Evolutionary conservation across 2,888 invertebrate species (phyloP), one percentile per base, ranked within the genome.

Genomic region (Philaethria dido): DNA sequence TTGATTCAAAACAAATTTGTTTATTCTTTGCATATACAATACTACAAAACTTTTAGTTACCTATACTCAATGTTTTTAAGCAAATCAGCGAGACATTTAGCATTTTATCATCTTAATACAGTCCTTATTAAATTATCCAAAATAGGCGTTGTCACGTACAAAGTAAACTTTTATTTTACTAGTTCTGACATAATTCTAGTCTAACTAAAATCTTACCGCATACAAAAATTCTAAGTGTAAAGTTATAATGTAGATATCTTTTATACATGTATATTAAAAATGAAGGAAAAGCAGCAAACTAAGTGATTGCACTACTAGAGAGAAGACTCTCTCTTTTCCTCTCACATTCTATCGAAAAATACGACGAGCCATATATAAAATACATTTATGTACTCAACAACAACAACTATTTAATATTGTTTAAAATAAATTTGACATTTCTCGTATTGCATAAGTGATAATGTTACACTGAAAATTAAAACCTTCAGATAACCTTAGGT

Each of bases 1-100:
- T 59, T 47, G 18, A 57, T 18, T 64, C 57, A 59, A 57, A 29
- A 36, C 64, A n/a, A 57, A 57, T 20, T 25, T 57, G 42, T 22
- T 42, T 42, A 42, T 16, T 22, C 3, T 42, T 42, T 57, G n/a
- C n/a, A 14, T 39, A 47, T 22, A 22, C 2, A 9, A 22, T 42
- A 5, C 6, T 55, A 14, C 4, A 42, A 3, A 4, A n/a, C 1
- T 9, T 22, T 22, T 22, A 57, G 14, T 39, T n/a, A 22, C 14
- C 13, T 14, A 20, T 9, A 8, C 4, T 11, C 9, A n/a, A 39
- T 55, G 14, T 22, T 13, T 8, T 50, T n/a, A 25, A 8, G 18
- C 45, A 18, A 11, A 47, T 44, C 16, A 16, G 3, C 11, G 18
- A 9, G 6, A 20, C 9, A 47, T 18, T 20, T 9, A 18, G 9